These are phyloP conservation scores for Acropora yongei DNA, from an alignment of 64 coral and sea anemone species.

Conservation along the genomic window DNA sequence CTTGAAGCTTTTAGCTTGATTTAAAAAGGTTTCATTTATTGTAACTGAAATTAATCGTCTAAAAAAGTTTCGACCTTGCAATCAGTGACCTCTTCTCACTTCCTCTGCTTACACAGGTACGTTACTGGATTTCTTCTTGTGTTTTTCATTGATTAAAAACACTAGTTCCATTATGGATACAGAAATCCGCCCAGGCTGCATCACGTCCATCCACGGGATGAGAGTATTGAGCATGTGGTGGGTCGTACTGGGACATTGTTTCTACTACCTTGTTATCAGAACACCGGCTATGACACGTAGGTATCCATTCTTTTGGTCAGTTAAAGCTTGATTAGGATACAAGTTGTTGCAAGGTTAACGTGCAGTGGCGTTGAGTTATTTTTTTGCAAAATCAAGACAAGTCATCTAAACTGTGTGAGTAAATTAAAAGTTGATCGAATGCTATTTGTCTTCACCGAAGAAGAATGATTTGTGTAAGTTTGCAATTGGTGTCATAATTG, in stretches of 20 bases:
- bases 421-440: too few relatives aligned
- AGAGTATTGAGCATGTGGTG: constrained; percentile 88
- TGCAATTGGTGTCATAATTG: too few relatives aligned
- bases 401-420: too few relatives aligned
- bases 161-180: constrained; percentile 70
- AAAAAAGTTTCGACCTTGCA: background rate
- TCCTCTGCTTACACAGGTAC: constrained; percentile 7
- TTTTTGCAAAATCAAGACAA: too few relatives aligned
- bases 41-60: background rate
- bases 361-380: too few relatives aligned
- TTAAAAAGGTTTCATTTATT: background rate
- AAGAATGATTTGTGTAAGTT: too few relatives aligned
- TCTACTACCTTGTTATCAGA: background rate
- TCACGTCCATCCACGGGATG: constrained; percentile 86
- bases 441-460: too few relatives aligned
- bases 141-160: constrained; percentile 47
- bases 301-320: background rate
- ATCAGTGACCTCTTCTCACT: background rate
- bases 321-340: too few relatives aligned
- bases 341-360: too few relatives aligned
- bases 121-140: constrained; percentile 24
- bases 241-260: constrained; percentile 86
- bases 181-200: constrained; percentile 61
- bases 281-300: background rate
- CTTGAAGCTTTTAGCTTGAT: background rate